Conservation (phyloP, 2,888 invertebrate genomes). For the Darwinula stevensoni region DNA sequence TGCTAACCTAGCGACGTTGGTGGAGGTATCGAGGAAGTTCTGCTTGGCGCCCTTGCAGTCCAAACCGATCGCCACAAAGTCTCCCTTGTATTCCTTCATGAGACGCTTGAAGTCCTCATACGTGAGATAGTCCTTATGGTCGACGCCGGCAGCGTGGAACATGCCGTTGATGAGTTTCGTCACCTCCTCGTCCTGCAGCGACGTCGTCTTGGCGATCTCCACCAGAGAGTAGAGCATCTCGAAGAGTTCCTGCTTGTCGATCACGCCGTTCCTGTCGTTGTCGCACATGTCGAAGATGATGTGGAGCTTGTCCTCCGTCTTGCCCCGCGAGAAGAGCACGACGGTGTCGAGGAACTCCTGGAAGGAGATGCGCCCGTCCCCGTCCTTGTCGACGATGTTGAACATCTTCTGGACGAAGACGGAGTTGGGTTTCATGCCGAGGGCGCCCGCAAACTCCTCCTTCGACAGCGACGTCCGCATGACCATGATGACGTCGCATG, state of each 20-base stretch:
- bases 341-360: constrained; percentile 75
- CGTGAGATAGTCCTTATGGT: constrained; percentile 62
- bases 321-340: constrained; percentile 62
- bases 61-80: constrained; percentile 72
- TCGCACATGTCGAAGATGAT: constrained; percentile 96
- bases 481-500: constrained; percentile 45
- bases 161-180: constrained; percentile 77
- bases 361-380: constrained; percentile 75
- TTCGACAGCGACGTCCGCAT: constrained; percentile 76
- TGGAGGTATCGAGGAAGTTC: constrained; percentile 75
- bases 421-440: constrained; percentile 81
- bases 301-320: constrained; percentile 67
- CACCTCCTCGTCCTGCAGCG: constrained; percentile 19
- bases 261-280: constrained; percentile 71
- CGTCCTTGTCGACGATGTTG: constrained; percentile 78
- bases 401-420: constrained; percentile 93
- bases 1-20: constrained; percentile 42
- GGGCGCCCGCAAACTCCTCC: constrained; percentile 70
- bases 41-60: constrained; percentile 87
- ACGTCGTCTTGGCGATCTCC: constrained; percentile 58
- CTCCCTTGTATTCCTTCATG: constrained; percentile 90
- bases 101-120: constrained; percentile 74
- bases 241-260: constrained; percentile 69
- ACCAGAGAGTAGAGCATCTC: constrained; percentile 77
- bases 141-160: constrained; percentile 70